These are phyloP conservation scores for Cyanoramphus novaezelandiae DNA, from an alignment of 2,113 vertebrate genomes.

Conservation along the genomic window DNA sequence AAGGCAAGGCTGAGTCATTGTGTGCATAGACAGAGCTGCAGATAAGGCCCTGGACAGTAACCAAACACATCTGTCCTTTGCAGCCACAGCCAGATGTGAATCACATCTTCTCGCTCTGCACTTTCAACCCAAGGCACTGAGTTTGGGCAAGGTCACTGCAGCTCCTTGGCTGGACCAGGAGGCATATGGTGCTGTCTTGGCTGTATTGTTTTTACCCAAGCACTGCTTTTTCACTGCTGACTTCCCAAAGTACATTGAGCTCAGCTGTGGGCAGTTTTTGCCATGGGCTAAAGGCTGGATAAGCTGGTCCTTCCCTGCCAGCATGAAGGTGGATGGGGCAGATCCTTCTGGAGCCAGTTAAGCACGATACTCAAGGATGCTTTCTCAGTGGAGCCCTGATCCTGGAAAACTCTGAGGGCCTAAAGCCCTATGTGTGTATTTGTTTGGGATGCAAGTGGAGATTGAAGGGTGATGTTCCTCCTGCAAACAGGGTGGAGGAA, in stretches of 20 bases:
- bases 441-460: not conserved
- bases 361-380: fast-evolving
- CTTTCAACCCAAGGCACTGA: not conserved
- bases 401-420: not conserved
- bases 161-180: not conserved
- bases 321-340: not conserved
- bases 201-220: not conserved
- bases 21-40: not conserved
- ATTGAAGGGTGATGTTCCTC: not conserved
- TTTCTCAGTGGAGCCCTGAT: not conserved
- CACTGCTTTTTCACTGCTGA: not conserved
- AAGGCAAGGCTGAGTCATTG: slow-evolving; percentile 33
- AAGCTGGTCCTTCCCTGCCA: not conserved
- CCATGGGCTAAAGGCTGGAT: not conserved
- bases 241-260: not conserved
- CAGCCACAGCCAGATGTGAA: not conserved
- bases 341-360: not conserved
- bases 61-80: slow-evolving; percentile 15
- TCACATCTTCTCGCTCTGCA: slow-evolving; percentile 11
- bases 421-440: not conserved
- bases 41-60: not conserved
- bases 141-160: not conserved
- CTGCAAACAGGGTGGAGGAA: not conserved
- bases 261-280: not conserved
- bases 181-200: not conserved